Evolutionary conservation across 92 coral and sea anemone species (phyloP), one percentile per base, ranked within the genome.

Genomic region (Zoanthus sansibaricus): DNA sequence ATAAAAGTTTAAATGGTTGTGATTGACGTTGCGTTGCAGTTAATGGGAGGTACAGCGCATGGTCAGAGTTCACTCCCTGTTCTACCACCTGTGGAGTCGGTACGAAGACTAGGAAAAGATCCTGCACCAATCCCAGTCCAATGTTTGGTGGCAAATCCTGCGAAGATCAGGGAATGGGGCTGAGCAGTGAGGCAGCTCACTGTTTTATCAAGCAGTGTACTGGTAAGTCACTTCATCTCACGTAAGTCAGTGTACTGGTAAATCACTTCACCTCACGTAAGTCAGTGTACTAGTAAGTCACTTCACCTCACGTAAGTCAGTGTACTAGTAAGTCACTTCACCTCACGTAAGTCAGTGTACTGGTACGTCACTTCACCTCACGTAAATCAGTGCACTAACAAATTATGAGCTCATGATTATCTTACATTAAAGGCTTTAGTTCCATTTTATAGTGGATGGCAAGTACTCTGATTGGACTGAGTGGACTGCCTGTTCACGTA

Each of bases 81-180:
- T 95, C 99, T 5, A 95, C 96, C 72, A 93, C 98, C 10, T 97
- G 99, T 78, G 99, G 98, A 37, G 94, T 95, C 70, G 99, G 99
- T 10, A 87, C 91, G 75, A 92, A 88, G 86, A 92, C 94, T 16
- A 93, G 99, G 30, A 93, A 97, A 74, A 92, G 99, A 86, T 86
- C 95, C 48, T 97, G 99, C 77, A 76, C 95, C 78, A 93, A 71
- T 51, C 99, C 99, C 7, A 90, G 75, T 33, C 95, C 96, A 1
- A 93, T 92, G 86, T 95, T 94, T 62, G 91, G 92, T 72, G 99
- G 99, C n/a, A 90, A 92, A 73, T 93, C 98, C 32, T 97, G 99
- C 86, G 91, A 94, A 68, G 96, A 89, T 48, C 97, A 93, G 77
- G 99, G 98, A n/a, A 88, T 97, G 86, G 99, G 99, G 70, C 92